Percentiles rank a stretch among this genome's conserved stretches.
Conservation (phyloP, 2,113 vertebrate species). For the Gadus chalcogrammus region DNA sequence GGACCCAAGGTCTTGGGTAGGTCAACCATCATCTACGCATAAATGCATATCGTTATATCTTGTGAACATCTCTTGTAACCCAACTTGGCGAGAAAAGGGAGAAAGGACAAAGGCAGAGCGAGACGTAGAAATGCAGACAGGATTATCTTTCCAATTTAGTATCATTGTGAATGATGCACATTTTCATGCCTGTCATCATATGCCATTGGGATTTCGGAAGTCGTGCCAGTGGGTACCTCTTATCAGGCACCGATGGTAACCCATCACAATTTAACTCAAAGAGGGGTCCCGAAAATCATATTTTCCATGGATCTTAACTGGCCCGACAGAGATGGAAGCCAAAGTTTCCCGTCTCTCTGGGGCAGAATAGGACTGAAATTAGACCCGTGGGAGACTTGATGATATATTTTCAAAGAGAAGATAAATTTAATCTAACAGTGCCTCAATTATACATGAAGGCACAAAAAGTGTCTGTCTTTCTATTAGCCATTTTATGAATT, state of each 20-base stretch:
- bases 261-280: conserved; percentile 24
- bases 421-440: neutral
- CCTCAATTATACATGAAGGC: conserved; percentile 3
- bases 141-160: neutral
- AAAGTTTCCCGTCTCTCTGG: conserved; percentile 20
- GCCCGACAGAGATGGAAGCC: conserved; percentile 10
- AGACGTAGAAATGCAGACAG: neutral
- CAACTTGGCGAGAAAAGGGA: neutral
- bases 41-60: no score
- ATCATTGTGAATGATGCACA: conserved; percentile 21
- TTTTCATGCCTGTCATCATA: conserved; percentile 2
- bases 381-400: conserved; percentile 7
- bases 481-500: neutral
- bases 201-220: neutral
- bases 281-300: conserved; percentile 8
- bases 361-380: conserved; percentile 12
- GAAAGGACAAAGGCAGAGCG: neutral
- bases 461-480: conserved; percentile 1
- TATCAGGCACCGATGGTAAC: conserved; percentile 11
- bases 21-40: no score
- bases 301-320: conserved; percentile 9
- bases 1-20: no score
- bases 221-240: neutral
- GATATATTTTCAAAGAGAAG: neutral
- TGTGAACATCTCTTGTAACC: no score